phyloP scores from a whole-genome alignment of 2,888 invertebrate genomes.

The Ophion costatus region DNA sequence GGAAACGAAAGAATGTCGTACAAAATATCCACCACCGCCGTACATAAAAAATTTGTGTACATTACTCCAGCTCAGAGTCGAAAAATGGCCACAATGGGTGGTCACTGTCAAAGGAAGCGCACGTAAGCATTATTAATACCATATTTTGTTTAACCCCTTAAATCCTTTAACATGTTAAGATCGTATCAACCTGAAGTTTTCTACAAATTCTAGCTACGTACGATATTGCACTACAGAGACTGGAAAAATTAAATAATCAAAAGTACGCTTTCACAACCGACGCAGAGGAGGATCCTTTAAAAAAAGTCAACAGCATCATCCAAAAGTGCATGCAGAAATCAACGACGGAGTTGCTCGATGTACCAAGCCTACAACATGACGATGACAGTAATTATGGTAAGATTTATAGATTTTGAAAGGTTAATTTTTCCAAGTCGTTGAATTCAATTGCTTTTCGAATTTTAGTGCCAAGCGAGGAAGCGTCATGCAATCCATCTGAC shows the following conservation, averaged over 20 bases:
- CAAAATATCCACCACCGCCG: slow-evolving; percentile 16
- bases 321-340: slow-evolving; percentile 11
- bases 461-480: no score
- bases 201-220: slow-evolving; percentile 22
- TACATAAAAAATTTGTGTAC: slow-evolving; percentile 11
- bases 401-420: no score
- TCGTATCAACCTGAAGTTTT: background rate
- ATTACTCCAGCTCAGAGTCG: background rate
- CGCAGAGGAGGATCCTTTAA: background rate
- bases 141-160: background rate
- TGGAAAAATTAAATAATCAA: slow-evolving; percentile 22
- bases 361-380: slow-evolving; percentile 4
- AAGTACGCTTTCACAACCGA: slow-evolving; percentile 39
- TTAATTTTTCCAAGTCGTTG: no score
- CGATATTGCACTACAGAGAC: slow-evolving; percentile 14
- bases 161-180: background rate
- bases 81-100: slow-evolving; percentile 32
- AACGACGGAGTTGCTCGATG: slow-evolving; percentile 2
- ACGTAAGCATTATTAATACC: slow-evolving; percentile 23
- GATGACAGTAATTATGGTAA: background rate
- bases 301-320: background rate
- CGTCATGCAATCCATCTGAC: no score
- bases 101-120: slow-evolving; percentile 26
- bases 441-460: no score
- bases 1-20: slow-evolving; percentile 1